phyloP scores from a whole-genome alignment of 2,797 vertebrate species.

The Benthosema pterotum region DNA sequence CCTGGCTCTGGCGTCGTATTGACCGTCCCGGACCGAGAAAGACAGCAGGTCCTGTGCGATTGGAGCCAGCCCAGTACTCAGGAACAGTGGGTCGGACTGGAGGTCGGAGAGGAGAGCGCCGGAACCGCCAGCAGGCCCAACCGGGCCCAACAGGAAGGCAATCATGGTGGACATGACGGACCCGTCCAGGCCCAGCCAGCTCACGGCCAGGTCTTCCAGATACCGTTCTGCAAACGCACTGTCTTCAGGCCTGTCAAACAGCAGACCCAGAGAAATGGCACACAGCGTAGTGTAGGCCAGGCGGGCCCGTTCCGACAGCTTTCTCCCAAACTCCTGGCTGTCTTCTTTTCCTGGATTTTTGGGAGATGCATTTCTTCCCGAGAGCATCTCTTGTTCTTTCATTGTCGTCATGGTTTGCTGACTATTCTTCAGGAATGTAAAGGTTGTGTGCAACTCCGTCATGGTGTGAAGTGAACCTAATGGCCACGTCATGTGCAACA shows the following conservation, averaged over 20 bases:
- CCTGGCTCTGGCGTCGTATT: conserved; percentile 90
- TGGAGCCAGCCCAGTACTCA: conserved; percentile 75
- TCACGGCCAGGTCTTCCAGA: conserved; percentile 78
- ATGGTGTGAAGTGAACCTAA: too few species aligned
- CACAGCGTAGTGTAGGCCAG: too few species aligned
- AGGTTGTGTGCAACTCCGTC: too few species aligned
- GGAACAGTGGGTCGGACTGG: conserved; percentile 79
- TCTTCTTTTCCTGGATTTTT: too few species aligned
- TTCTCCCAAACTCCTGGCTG: too few species aligned
- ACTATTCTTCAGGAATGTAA: too few species aligned
- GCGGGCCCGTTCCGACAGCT: too few species aligned
- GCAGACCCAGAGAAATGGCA: too few species aligned
- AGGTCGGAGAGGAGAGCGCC: conserved; percentile 89
- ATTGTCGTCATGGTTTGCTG: too few species aligned
- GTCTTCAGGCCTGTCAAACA: conserved; percentile 6
- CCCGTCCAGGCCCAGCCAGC: conserved; percentile 86
- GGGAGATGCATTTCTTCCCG: too few species aligned
- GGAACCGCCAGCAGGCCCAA: conserved; percentile 87
- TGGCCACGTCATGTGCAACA: too few species aligned
- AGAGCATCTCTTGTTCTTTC: too few species aligned
- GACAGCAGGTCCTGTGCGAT: conserved; percentile 92
- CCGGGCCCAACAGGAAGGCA: conserved; percentile 87
- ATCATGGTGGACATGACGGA: conserved; percentile 90
- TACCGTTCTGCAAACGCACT: conserved; percentile 85
- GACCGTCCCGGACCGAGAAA: conserved; percentile 93